Conservation (phyloP, 1,140 invertebrate genomes). For the Aphaenogaster ashmeadi region DNA sequence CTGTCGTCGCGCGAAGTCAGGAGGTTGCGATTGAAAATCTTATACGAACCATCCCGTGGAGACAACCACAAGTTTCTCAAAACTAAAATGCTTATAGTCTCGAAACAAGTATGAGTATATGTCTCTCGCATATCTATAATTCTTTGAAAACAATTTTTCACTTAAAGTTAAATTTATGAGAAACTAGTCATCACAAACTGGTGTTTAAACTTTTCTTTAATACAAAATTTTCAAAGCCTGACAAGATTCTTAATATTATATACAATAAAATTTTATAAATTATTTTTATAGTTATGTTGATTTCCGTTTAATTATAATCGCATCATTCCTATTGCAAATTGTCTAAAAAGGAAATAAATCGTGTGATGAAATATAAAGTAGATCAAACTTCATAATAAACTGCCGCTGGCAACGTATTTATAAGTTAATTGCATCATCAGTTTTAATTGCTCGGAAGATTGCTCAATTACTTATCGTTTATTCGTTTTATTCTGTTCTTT, state of each 20-base stretch:
- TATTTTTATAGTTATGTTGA: background rate
- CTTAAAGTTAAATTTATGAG: background rate
- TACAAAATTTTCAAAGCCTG: background rate
- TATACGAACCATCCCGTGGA: constrained; percentile 35
- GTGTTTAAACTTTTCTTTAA: background rate
- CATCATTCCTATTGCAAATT: background rate
- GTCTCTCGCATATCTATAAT: constrained; percentile 7
- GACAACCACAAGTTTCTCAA: constrained; percentile 45
- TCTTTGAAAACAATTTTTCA: constrained; percentile 3
- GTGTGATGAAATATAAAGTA: constrained; percentile 28
- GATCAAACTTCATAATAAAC: constrained; percentile 33
- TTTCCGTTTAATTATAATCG: constrained; percentile 9
- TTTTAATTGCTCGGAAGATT: constrained; percentile 35
- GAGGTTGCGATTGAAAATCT: constrained; percentile 59
- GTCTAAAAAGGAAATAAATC: constrained; percentile 1
- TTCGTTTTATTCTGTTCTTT: background rate
- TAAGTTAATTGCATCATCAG: constrained; percentile 48
- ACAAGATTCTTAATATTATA: background rate
- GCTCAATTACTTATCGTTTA: constrained; percentile 23
- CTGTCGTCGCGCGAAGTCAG: constrained; percentile 32
- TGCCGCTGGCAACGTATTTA: constrained; percentile 34
- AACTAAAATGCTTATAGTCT: constrained; percentile 3
- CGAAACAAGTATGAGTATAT: background rate
- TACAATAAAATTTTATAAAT: background rate
- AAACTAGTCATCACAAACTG: background rate